These are phyloP conservation scores for Aphelocoma coerulescens DNA, from an alignment of 2,113 vertebrate genomes.

Conservation along the genomic window DNA sequence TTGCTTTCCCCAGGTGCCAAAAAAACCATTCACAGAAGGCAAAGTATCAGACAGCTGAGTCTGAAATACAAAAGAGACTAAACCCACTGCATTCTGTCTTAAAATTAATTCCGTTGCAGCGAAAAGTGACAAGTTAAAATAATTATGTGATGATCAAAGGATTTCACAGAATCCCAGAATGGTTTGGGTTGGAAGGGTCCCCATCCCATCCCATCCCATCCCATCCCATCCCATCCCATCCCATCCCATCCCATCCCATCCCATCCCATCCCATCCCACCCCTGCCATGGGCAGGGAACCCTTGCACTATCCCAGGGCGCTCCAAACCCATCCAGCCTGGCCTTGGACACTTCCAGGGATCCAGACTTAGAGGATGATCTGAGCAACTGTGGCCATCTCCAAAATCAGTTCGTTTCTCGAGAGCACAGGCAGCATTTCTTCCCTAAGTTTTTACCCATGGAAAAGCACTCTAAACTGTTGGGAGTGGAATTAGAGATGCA, in stretches of 20 bases:
- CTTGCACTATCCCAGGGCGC: accelerated
- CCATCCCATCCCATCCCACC: neutral
- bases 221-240: neutral
- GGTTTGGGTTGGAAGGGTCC: neutral
- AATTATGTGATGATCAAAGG: neutral
- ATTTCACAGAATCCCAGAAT: accelerated
- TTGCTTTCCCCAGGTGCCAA: neutral
- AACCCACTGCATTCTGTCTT: neutral
- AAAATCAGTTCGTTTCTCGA: accelerated
- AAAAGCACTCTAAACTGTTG: neutral
- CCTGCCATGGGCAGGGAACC: neutral
- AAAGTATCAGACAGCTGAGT: neutral
- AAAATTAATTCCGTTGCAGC: neutral
- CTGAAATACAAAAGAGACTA: neutral
- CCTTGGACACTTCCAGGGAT: neutral
- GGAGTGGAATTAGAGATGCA: neutral
- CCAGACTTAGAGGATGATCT: neutral
- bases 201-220: neutral
- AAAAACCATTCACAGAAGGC: neutral
- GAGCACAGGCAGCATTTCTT: neutral
- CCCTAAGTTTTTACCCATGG: neutral
- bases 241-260: neutral
- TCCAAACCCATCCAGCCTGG: neutral
- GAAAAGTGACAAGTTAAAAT: neutral
- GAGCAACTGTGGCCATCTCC: accelerated